A percentile compares a stretch with the other conserved stretches of the same genome.
Evolutionary conservation across 2,888 invertebrate genomes (phyloP).

Genomic region (Lysandra coridon): DNA sequence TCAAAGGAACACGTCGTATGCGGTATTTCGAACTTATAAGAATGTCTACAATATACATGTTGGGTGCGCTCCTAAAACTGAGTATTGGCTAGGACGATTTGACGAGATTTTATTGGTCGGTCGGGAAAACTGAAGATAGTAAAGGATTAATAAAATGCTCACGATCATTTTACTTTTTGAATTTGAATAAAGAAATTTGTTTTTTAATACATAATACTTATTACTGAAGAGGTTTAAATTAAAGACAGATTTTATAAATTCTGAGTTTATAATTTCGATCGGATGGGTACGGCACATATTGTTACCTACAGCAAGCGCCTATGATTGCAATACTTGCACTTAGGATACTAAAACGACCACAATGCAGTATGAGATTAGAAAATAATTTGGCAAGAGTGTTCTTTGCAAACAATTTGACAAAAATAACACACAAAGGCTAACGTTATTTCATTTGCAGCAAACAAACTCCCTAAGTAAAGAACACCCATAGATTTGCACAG

Average conservation of each 20-base stretch:
- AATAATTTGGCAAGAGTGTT: not conserved
- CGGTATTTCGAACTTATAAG: conserved; percentile 4
- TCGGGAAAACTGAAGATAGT: too few relatives aligned
- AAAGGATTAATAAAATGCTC: too few relatives aligned
- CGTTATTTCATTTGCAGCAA: conserved; percentile 23
- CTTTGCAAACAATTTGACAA: not conserved
- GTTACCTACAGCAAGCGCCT: too few relatives aligned
- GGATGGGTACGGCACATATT: too few relatives aligned
- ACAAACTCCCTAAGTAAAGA: conserved; percentile 40
- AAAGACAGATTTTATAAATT: too few relatives aligned
- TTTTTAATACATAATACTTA: too few relatives aligned
- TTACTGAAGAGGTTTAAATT: too few relatives aligned
- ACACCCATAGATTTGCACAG: conserved; percentile 52
- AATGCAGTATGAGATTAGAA: not conserved
- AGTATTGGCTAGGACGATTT: not conserved
- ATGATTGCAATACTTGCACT: too few relatives aligned
- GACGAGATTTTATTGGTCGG: not conserved
- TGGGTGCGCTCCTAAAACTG: not conserved
- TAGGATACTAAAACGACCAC: too few relatives aligned
- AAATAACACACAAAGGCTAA: conserved; percentile 14
- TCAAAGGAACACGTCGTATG: conserved; percentile 35
- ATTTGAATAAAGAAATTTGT: too few relatives aligned
- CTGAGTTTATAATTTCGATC: too few relatives aligned
- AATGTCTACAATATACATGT: not conserved
- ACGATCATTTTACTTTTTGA: too few relatives aligned